These are phyloP conservation scores for Amphimedon queenslandica DNA, from an alignment of 37 sponge, comb jelly and placozoan species.

Conservation along the genomic window DNA sequence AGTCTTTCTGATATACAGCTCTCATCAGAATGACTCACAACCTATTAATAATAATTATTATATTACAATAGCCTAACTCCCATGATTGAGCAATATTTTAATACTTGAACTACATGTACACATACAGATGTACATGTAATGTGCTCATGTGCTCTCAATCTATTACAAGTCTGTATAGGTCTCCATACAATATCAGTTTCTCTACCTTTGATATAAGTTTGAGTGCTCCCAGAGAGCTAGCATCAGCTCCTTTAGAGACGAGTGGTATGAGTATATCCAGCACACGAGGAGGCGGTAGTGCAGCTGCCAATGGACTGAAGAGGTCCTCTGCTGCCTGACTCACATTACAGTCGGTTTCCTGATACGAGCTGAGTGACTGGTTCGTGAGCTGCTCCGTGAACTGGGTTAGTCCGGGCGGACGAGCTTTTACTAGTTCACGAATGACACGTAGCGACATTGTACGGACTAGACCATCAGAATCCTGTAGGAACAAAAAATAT, in stretches of 20 bases:
- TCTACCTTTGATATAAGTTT: conserved; percentile 75
- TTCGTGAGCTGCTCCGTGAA: conserved; percentile 45
- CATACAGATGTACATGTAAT: conserved; percentile 2
- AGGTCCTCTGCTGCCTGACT: conserved; percentile 74
- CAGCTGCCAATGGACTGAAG: conserved; percentile 49
- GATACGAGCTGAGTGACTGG: background rate
- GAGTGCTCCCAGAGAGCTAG: conserved; percentile 56
- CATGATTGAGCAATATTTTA: too few species aligned
- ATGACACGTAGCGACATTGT: conserved; percentile 45
- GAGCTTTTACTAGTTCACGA: conserved; percentile 56
- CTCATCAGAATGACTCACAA: conserved; percentile 8
- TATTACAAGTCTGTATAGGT: background rate
- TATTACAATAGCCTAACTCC: background rate
- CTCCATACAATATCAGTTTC: background rate
- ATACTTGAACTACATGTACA: background rate
- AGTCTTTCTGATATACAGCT: conserved; percentile 20
- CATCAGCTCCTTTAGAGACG: conserved; percentile 44
- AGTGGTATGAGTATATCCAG: conserved; percentile 52
- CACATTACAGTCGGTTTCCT: conserved; percentile 22
- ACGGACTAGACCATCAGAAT: conserved; percentile 24
- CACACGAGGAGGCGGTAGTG: conserved; percentile 42
- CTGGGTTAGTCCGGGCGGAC: conserved; percentile 32
- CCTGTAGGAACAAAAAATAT: conserved; percentile 7
- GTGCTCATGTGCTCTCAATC: background rate
- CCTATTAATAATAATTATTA: conserved; percentile 7